Evolutionary conservation across 1,140 invertebrate species (phyloP).

Genomic region (Pararge aegeria): DNA sequence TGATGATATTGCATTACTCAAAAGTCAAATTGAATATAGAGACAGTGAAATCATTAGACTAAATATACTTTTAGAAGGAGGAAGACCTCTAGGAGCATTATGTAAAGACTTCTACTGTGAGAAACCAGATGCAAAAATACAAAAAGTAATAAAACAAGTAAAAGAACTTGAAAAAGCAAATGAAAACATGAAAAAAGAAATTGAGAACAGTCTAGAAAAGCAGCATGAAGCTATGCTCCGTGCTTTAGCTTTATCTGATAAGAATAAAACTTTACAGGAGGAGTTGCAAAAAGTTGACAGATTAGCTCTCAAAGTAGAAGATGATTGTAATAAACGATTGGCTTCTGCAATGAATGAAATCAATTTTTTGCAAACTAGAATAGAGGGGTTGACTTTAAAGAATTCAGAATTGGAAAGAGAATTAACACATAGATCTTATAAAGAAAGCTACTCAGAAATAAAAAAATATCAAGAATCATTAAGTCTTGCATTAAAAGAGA

Average conservation of each 20-base stretch:
- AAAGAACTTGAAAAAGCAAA: conserved; percentile 78
- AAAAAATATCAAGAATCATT: conserved; percentile 48
- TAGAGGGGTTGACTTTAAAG: conserved; percentile 51
- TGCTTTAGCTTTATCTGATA: conserved; percentile 84
- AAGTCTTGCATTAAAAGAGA: conserved; percentile 49
- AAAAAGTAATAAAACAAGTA: conserved; percentile 74
- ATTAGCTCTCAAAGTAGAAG: conserved; percentile 84
- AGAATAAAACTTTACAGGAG: conserved; percentile 84
- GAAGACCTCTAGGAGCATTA: conserved; percentile 79
- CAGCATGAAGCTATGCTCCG: conserved; percentile 87
- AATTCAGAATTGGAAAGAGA: conserved; percentile 58
- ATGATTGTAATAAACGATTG: conserved; percentile 81
- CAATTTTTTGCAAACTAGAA: conserved; percentile 52
- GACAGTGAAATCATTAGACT: conserved; percentile 84
- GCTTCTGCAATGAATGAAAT: conserved; percentile 54
- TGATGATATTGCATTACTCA: conserved; percentile 68
- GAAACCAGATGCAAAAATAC: conserved; percentile 59
- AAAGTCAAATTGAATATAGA: conserved; percentile 70
- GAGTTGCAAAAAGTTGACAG: conserved; percentile 84
- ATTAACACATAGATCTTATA: conserved; percentile 35
- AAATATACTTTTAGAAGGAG: conserved; percentile 82
- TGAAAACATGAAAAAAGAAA: conserved; percentile 80
- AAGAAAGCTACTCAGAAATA: conserved; percentile 36
- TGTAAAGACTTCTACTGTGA: conserved; percentile 81
- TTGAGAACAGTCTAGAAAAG: conserved; percentile 80